These are phyloP conservation scores for Meta bourneti DNA, from an alignment of 2,888 invertebrate genomes.

Conservation along the genomic window DNA sequence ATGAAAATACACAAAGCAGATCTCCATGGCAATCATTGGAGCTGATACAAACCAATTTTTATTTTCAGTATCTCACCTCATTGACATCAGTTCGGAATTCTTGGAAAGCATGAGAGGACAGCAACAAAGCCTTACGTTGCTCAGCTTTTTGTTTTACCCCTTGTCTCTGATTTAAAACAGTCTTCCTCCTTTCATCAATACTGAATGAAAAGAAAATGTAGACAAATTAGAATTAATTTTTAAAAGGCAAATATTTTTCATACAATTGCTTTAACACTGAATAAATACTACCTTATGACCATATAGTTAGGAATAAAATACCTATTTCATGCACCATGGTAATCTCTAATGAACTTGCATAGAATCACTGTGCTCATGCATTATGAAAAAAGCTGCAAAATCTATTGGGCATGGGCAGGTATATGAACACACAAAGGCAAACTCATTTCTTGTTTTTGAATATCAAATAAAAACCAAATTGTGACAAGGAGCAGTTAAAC, in stretches of 20 bases:
- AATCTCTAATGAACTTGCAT: too few relatives aligned
- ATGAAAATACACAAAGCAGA: not conserved
- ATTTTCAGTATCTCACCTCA: conserved; percentile 83
- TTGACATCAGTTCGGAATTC: conserved; percentile 95
- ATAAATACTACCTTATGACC: not conserved
- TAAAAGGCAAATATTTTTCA: not conserved
- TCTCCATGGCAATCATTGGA: too few relatives aligned
- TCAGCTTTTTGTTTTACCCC: conserved; percentile 86
- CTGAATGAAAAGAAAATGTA: conserved; percentile 77
- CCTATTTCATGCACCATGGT: not conserved
- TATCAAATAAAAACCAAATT: too few relatives aligned
- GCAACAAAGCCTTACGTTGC: conserved; percentile 87
- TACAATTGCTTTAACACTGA: not conserved
- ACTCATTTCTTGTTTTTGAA: too few relatives aligned
- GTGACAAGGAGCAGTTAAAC: too few relatives aligned
- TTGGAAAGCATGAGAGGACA: conserved; percentile 93
- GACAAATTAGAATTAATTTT: not conserved
- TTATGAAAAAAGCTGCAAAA: too few relatives aligned
- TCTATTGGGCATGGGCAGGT: too few relatives aligned
- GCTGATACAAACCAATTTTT: not conserved
- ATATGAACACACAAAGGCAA: too few relatives aligned
- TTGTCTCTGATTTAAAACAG: conserved; percentile 88
- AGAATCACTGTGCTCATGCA: too few relatives aligned
- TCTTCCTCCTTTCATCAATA: conserved; percentile 85
- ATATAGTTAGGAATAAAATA: not conserved